Evolutionary conservation across 2,113 vertebrate genomes (phyloP), one percentile per base, ranked within the genome.

Genomic region (Chionodraco myersi): DNA sequence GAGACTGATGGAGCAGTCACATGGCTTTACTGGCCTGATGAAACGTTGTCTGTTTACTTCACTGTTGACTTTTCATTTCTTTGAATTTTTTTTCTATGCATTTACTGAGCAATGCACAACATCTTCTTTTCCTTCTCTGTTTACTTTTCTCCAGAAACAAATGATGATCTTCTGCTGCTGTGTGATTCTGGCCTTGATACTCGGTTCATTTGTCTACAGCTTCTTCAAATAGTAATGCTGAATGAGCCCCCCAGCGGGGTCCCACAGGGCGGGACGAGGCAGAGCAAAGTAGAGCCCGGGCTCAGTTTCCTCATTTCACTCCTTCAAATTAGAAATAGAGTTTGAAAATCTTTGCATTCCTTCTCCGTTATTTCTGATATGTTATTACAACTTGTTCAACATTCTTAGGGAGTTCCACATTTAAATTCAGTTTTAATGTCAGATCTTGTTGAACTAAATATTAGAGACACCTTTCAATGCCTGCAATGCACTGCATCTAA

Each of bases 151-250:
- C 79, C 92, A 99, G 98, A 99, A 99, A 96, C 97, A 99, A 96
- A 97, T 99, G 93, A 95, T 99, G 97, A 98, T 99, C 93, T 94
- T 96, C 95, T 75, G 98, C 71, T 98, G 97, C 93, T 97, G 96
- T 79, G 86, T 96, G 67, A 95, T 99, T 84, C 93, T 99, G 26
- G 87, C 57, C 36, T 69, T 98, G 87, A 84, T 99, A 93, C 68
- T 96, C 36, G 97, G 96, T 1, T 92, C 96, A 18, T 96, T 96
- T 76, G 72, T 99, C 62, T 96, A 96, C 90, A 96, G 98, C 95
- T 96, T 97, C 93, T 91, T 99, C 53, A 95, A 96, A 88, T 99
- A 96, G 94, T 49, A 36, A 4, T 5, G 10, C 6, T 12, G 52
- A 56, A 47, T 4, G 23, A 47, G 54, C 48, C 49, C n/a, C 34